Evolutionary conservation across 2,113 vertebrate species (phyloP).

Genomic region (Phasianus colchicus): DNA sequence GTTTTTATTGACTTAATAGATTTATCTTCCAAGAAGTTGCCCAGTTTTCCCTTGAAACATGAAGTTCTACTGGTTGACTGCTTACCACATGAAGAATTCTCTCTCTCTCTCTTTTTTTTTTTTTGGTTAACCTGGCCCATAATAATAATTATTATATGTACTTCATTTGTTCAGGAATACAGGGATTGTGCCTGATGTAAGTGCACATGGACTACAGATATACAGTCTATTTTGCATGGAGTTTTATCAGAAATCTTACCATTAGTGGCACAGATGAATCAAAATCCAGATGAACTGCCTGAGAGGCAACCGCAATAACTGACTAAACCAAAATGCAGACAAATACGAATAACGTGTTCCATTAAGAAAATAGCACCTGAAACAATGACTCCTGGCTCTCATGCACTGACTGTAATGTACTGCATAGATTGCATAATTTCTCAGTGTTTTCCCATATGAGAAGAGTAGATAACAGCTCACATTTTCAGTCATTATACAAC

Average conservation of each 20-base stretch:
- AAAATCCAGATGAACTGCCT: not conserved
- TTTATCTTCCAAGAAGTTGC: not conserved
- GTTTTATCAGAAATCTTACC: not conserved
- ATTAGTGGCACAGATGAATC: not conserved
- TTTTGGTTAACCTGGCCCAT: not conserved
- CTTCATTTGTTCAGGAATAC: not conserved
- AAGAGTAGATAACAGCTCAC: not conserved
- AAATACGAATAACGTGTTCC: not conserved
- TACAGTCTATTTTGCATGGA: not conserved
- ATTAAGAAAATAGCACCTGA: not conserved
- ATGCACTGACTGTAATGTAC: not conserved
- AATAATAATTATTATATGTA: not conserved
- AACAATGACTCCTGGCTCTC: not conserved
- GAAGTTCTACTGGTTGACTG: not conserved
- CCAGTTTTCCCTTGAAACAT: not conserved
- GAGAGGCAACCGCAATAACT: not conserved
- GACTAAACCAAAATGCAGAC: not conserved
- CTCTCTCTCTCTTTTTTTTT: not conserved
- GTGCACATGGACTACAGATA: not conserved
- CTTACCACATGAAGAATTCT: not conserved
- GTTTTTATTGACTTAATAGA: slow-evolving; percentile 20
- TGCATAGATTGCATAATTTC: not conserved
- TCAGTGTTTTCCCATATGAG: not conserved
- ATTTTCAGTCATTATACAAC: not conserved
- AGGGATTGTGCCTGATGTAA: not conserved